Conservation (phyloP, 2,888 invertebrate genomes). For the Diadegma fenestrale region DNA sequence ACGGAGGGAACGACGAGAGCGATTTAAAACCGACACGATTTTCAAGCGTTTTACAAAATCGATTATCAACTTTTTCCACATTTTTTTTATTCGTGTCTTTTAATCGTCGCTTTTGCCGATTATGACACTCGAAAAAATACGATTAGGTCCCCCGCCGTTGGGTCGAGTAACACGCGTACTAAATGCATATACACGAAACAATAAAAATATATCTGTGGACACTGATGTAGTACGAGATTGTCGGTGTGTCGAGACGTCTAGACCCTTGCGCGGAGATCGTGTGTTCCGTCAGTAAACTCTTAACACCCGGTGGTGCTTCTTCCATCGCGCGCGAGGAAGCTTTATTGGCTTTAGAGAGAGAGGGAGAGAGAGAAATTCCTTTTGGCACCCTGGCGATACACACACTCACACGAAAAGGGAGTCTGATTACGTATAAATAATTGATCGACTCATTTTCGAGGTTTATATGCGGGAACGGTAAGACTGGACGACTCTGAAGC, state of each 20-base stretch:
- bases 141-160: slow-evolving; percentile 32
- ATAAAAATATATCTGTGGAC: background rate
- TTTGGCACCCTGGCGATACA: slow-evolving; percentile 70
- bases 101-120: background rate
- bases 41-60: background rate
- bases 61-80: background rate
- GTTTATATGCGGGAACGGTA: background rate
- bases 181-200: slow-evolving; percentile 1
- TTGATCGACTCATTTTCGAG: slow-evolving; percentile 80
- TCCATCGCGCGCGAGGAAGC: slow-evolving; percentile 61
- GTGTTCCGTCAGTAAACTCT: slow-evolving; percentile 64
- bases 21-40: background rate
- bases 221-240: slow-evolving; percentile 19
- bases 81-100: background rate
- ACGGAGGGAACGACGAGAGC: no score
- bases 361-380: slow-evolving; percentile 54
- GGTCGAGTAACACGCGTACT: background rate
- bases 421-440: slow-evolving; percentile 84
- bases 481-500: no score
- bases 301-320: slow-evolving; percentile 45
- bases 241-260: slow-evolving; percentile 48
- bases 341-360: slow-evolving; percentile 66
- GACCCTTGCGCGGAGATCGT: slow-evolving; percentile 53
- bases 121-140: slow-evolving; percentile 32
- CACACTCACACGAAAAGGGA: slow-evolving; percentile 73